phyloP scores from a whole-genome alignment of 2,113 vertebrate genomes.

The Elgaria multicarinata region DNA sequence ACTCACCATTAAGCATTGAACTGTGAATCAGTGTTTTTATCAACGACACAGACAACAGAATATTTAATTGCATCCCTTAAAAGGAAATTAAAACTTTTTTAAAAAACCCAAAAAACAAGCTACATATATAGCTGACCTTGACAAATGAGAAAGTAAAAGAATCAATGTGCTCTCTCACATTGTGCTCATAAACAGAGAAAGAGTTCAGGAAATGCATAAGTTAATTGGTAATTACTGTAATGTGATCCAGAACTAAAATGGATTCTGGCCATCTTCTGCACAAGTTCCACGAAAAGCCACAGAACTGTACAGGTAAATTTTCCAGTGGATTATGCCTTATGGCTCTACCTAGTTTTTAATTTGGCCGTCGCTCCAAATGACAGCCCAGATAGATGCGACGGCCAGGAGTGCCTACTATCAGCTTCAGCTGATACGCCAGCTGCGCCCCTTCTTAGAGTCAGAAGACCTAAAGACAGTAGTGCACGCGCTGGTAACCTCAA shows the following conservation, averaged over 20 bases:
- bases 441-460: too few relatives aligned
- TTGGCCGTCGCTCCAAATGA: too few relatives aligned
- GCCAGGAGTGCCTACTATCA: too few relatives aligned
- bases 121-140: slow-evolving; percentile 45
- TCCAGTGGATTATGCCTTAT: not conserved
- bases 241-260: slow-evolving; percentile 13
- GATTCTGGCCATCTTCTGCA: not conserved
- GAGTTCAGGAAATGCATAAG: slow-evolving; percentile 10
- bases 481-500: too few relatives aligned
- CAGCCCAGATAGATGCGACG: too few relatives aligned
- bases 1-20: slow-evolving; percentile 69
- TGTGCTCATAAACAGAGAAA: slow-evolving; percentile 27
- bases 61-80: slow-evolving; percentile 60
- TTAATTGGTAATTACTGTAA: slow-evolving; percentile 19
- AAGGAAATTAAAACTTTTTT: slow-evolving; percentile 60
- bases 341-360: not conserved
- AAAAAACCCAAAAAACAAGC: slow-evolving; percentile 38
- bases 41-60: slow-evolving; percentile 42
- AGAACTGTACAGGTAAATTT: not conserved
- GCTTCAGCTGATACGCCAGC: too few relatives aligned
- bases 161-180: slow-evolving; percentile 41
- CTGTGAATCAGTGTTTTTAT: slow-evolving; percentile 74
- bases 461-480: too few relatives aligned
- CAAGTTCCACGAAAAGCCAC: not conserved
- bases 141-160: slow-evolving; percentile 9